Evolutionary conservation across 2,888 invertebrate species (phyloP).

Genomic region (Pseudococcus longispinus): DNA sequence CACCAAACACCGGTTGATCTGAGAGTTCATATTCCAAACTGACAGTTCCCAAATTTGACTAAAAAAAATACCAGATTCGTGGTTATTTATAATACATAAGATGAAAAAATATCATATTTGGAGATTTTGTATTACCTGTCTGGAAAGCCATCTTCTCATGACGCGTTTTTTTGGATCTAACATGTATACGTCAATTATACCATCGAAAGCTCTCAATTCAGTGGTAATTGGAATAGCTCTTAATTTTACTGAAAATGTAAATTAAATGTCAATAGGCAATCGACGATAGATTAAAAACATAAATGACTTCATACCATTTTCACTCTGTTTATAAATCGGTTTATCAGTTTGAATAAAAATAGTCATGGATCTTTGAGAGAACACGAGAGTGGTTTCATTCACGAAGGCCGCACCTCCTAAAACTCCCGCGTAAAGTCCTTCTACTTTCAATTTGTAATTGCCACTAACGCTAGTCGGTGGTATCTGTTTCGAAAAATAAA

Average conservation of each 20-base stretch:
- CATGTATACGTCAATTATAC: constrained; percentile 90
- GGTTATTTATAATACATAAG: too few relatives aligned
- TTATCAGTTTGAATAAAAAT: constrained; percentile 95
- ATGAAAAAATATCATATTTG: too few relatives aligned
- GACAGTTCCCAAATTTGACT: constrained; percentile 91
- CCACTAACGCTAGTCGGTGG: constrained; percentile 85
- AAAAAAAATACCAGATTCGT: constrained; percentile 58
- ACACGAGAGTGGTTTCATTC: constrained; percentile 84
- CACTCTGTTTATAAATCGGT: constrained; percentile 92
- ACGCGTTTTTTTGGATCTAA: constrained; percentile 87
- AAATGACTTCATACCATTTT: constrained; percentile 69
- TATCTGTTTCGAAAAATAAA: constrained; percentile 66
- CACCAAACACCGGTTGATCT: constrained; percentile 90
- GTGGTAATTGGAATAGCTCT: constrained; percentile 92
- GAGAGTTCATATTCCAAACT: constrained; percentile 88
- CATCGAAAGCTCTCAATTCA: constrained; percentile 87
- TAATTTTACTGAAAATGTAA: constrained; percentile 74
- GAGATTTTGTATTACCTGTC: constrained; percentile 69
- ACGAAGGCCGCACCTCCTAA: constrained; percentile 87
- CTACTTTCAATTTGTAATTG: constrained; percentile 82
- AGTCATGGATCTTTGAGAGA: constrained; percentile 90
- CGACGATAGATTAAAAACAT: background rate
- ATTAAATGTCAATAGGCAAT: background rate
- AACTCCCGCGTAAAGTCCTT: constrained; percentile 79
- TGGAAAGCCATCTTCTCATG: constrained; percentile 90